phyloP scores from a whole-genome alignment of 2,797 vertebrate genomes.

The Trichosurus vulpecula region DNA sequence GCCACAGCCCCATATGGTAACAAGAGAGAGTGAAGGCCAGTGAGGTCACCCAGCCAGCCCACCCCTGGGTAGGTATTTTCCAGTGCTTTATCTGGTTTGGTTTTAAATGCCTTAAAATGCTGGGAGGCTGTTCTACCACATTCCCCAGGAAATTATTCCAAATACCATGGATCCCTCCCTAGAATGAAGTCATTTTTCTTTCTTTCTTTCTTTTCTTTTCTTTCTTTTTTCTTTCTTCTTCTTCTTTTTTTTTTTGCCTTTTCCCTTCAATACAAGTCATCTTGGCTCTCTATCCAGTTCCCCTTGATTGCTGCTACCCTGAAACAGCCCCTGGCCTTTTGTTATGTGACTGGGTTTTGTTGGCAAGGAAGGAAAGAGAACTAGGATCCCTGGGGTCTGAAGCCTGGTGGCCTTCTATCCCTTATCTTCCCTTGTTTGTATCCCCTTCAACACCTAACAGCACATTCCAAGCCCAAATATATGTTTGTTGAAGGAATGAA shows the following conservation, averaged over 20 bases:
- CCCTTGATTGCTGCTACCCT: not conserved
- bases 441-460: not conserved
- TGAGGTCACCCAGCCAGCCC: not conserved
- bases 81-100: slow-evolving; percentile 44
- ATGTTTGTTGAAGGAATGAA: not conserved
- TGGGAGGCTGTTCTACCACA: slow-evolving; percentile 37
- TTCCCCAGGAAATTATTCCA: slow-evolving; percentile 57
- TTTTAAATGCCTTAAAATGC: slow-evolving; percentile 38
- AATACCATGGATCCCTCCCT: slow-evolving; percentile 51
- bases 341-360: not conserved
- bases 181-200: slow-evolving; percentile 54
- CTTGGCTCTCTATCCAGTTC: not conserved
- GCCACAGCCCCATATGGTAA: not conserved
- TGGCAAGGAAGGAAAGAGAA: not conserved
- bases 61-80: slow-evolving; percentile 31
- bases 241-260: not conserved
- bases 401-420: not conserved
- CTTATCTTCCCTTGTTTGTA: not conserved
- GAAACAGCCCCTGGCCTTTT: not conserved
- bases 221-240: not conserved
- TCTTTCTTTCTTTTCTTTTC: too few species aligned
- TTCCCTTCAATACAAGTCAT: slow-evolving; percentile 30
- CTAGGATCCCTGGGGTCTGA: not conserved
- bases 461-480: not conserved
- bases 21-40: not conserved